Conservation (phyloP, 2,888 invertebrate species). For the Gymnoscelis rufifasciata region DNA sequence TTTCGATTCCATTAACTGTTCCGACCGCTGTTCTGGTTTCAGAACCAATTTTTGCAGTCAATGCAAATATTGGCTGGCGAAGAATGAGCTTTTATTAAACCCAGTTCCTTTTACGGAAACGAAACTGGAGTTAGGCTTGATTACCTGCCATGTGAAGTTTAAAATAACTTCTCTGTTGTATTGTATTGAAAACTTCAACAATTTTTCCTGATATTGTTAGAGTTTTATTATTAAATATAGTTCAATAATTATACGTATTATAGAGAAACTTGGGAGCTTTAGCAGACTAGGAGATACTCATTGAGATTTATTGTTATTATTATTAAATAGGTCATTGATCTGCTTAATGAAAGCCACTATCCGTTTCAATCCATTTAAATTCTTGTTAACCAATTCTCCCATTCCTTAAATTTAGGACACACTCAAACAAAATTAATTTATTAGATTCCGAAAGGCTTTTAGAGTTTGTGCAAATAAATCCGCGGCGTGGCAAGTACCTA, state of each 20-base stretch:
- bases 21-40: slow-evolving; percentile 1
- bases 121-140: neutral
- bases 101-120: neutral
- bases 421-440: slow-evolving; percentile 9
- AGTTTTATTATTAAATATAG: no score
- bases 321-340: no score
- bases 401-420: slow-evolving; percentile 1
- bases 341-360: neutral
- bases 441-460: slow-evolving; percentile 5
- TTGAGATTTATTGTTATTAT: no score
- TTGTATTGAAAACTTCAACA: no score
- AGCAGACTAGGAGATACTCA: no score
- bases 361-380: neutral
- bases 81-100: neutral
- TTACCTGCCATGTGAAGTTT: neutral
- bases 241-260: no score
- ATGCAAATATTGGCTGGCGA: neutral
- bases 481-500: slow-evolving; percentile 12
- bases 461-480: slow-evolving; percentile 32
- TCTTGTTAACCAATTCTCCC: neutral
- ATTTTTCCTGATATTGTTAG: no score
- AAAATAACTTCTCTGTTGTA: no score
- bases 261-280: no score
- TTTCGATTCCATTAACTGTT: slow-evolving; percentile 10
- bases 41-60: slow-evolving; percentile 1